A percentile compares a stretch with the other conserved stretches of the same genome.
These are phyloP conservation scores for Orthosia gothica DNA, from an alignment of 2,888 invertebrate genomes.

Conservation along the genomic window DNA sequence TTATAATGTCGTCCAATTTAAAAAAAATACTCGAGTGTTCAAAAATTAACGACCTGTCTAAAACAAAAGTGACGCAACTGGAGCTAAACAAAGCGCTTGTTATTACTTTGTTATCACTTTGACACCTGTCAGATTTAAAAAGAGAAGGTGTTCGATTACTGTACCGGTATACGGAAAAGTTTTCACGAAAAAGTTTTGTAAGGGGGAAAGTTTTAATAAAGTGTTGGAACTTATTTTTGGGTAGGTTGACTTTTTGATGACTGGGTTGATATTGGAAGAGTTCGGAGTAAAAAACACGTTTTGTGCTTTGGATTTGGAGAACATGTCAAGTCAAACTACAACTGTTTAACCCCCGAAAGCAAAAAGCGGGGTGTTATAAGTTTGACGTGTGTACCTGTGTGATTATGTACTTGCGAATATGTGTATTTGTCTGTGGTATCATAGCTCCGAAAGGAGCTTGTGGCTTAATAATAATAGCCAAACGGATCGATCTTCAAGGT, in stretches of 20 bases:
- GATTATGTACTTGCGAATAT: too few relatives aligned
- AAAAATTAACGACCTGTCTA: slow-evolving; percentile 25
- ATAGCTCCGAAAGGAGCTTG: too few relatives aligned
- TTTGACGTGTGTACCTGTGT: too few relatives aligned
- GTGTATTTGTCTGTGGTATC: too few relatives aligned
- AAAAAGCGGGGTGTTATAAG: too few relatives aligned
- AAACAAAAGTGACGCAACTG: slow-evolving; percentile 49
- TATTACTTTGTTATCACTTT: slow-evolving; percentile 65
- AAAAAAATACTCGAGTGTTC: background rate
- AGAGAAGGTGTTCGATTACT: slow-evolving; percentile 52
- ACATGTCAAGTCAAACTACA: background rate
- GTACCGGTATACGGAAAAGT: slow-evolving; percentile 43
- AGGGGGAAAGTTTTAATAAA: slow-evolving; percentile 57
- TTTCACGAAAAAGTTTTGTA: slow-evolving; percentile 40
- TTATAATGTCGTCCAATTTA: background rate
- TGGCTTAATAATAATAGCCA: too few relatives aligned
- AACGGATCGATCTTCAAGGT: too few relatives aligned
- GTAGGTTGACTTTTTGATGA: background rate
- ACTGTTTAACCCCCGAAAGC: too few relatives aligned
- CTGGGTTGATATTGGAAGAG: background rate
- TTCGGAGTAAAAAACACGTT: background rate
- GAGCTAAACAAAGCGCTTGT: slow-evolving; percentile 55
- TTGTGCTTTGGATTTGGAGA: background rate
- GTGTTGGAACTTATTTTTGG: slow-evolving; percentile 39
- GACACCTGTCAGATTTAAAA: slow-evolving; percentile 67